These are phyloP conservation scores for Allophyes oxyacanthae DNA, from an alignment of 2,888 invertebrate genomes.

Conservation along the genomic window DNA sequence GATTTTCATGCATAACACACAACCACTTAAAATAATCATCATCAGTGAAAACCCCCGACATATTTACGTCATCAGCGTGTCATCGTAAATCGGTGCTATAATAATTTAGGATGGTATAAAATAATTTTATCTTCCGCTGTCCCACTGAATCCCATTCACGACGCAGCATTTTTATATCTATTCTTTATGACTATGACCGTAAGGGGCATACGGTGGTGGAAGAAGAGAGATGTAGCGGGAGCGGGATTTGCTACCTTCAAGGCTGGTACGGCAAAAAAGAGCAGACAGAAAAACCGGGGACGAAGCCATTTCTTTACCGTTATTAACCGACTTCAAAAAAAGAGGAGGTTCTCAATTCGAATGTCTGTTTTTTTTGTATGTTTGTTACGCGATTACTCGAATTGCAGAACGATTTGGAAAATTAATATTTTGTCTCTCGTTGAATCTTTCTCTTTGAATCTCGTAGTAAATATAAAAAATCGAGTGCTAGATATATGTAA, in stretches of 20 bases:
- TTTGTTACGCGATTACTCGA: no score
- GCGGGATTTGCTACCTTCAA: neutral
- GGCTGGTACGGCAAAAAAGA: no score
- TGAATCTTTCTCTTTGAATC: no score
- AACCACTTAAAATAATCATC: constrained; percentile 32
- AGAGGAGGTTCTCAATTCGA: no score
- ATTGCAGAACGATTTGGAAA: no score
- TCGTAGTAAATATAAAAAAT: no score
- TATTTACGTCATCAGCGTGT: constrained; percentile 42
- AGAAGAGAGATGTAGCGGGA: constrained; percentile 6
- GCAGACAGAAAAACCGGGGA: no score
- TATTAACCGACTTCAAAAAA: no score
- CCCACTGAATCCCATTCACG: constrained; percentile 58
- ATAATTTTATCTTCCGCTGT: constrained; percentile 59
- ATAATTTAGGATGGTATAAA: constrained; percentile 61
- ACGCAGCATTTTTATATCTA: constrained; percentile 68
- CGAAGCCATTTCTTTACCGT: no score
- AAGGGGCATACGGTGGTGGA: constrained; percentile 33
- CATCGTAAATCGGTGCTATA: constrained; percentile 53
- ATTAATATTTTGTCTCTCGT: no score
- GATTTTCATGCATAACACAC: neutral
- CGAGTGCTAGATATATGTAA: no score
- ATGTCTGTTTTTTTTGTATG: no score
- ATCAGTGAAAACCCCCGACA: constrained; percentile 19
- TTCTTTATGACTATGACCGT: constrained; percentile 67